phyloP scores from a whole-genome alignment of 2,888 invertebrate species.

The Papilio gigon region DNA sequence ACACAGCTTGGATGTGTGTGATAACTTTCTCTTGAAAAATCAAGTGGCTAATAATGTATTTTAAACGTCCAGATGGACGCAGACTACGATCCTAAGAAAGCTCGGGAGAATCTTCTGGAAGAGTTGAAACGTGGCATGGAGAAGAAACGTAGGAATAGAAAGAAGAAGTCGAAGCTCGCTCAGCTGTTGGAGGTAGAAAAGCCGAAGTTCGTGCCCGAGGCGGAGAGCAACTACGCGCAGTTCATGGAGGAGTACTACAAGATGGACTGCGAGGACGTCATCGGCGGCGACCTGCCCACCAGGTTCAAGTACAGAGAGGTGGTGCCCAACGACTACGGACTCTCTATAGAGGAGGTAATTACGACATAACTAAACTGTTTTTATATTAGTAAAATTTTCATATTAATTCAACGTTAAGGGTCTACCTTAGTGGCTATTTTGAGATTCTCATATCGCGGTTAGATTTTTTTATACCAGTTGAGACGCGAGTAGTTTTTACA shows the following conservation, averaged over 20 bases:
- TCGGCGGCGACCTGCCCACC: constrained; percentile 95
- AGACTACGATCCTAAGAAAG: constrained; percentile 86
- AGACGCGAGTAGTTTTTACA: no score
- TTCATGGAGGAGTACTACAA: constrained; percentile 98
- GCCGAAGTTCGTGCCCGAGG: constrained; percentile 91
- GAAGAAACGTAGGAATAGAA: constrained; percentile 82
- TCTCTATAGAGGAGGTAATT: constrained; percentile 91
- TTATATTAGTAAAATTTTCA: no score
- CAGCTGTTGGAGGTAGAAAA: constrained; percentile 88
- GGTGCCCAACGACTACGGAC: constrained; percentile 94
- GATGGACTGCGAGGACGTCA: constrained; percentile 97
- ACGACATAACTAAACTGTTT: no score
- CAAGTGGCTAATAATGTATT: background rate
- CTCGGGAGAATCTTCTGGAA: constrained; percentile 78
- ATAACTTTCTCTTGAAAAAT: background rate
- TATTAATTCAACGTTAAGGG: no score
- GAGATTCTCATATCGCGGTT: no score
- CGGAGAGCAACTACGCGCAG: constrained; percentile 88
- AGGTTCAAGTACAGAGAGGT: constrained; percentile 96
- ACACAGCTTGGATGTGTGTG: no score
- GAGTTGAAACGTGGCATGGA: constrained; percentile 80
- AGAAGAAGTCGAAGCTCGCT: constrained; percentile 88
- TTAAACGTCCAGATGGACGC: constrained; percentile 89
- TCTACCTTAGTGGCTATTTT: no score
- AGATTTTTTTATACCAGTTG: no score